Evolutionary conservation across 2,113 vertebrate genomes (phyloP).

Genomic region (Ameiurus melas): DNA sequence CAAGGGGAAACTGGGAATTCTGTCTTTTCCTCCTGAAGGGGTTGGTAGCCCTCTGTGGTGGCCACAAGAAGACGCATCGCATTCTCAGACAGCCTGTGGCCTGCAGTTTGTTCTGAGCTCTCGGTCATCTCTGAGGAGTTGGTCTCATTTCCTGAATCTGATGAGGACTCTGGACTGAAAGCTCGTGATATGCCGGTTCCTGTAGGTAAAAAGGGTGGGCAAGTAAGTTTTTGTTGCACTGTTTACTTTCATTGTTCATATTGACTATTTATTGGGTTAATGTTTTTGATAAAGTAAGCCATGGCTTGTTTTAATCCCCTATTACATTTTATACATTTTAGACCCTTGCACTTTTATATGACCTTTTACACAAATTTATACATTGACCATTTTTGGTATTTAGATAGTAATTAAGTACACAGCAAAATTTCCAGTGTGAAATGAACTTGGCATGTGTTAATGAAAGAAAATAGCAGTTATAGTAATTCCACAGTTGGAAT

Average conservation of each 20-base stretch:
- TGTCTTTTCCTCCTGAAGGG: conserved; percentile 88
- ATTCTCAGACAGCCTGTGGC: conserved; percentile 87
- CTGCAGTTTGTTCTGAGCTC: conserved; percentile 86
- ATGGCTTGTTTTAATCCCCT: background rate
- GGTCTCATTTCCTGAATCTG: conserved; percentile 98
- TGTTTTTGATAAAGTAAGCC: background rate
- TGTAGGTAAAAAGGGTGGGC: conserved; percentile 77
- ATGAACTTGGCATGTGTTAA: background rate
- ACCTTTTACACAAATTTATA: background rate
- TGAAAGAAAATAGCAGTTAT: background rate
- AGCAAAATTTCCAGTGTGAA: background rate
- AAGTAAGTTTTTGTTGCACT: conserved; percentile 50
- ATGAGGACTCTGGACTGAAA: conserved; percentile 93
- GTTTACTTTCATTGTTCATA: background rate
- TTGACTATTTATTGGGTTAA: background rate
- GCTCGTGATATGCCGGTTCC: conserved; percentile 90
- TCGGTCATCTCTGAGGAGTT: conserved; percentile 99
- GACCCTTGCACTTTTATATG: background rate
- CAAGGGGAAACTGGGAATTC: conserved; percentile 83
- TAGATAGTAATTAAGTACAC: background rate
- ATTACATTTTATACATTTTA: background rate
- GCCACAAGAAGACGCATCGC: conserved; percentile 86
- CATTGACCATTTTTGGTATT: background rate
- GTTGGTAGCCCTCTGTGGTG: conserved; percentile 88
- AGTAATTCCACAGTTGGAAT: background rate